These are phyloP conservation scores for Pygoscelis antarcticus DNA, from an alignment of 2,113 vertebrate genomes.

Conservation along the genomic window DNA sequence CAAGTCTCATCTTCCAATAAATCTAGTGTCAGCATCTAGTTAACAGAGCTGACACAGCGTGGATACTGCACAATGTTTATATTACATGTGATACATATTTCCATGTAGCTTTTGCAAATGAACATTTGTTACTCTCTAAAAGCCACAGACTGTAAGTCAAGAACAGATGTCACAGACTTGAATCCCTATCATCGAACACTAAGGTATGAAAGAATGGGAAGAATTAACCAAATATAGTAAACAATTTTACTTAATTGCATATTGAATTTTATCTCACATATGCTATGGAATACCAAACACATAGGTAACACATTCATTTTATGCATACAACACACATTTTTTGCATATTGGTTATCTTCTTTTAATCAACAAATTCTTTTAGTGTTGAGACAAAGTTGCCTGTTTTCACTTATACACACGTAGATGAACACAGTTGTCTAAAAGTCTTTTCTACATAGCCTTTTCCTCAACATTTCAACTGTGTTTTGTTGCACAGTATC, in stretches of 20 bases:
- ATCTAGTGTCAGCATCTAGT: neutral
- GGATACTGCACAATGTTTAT: neutral
- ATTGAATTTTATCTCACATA: neutral
- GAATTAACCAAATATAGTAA: neutral
- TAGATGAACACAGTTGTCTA: neutral
- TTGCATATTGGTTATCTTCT: neutral
- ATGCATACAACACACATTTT: neutral
- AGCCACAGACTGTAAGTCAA: neutral
- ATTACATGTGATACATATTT: neutral
- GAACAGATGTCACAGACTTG: neutral
- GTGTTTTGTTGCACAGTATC: neutral
- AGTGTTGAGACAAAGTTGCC: neutral
- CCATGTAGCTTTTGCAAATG: neutral
- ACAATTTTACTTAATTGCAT: neutral
- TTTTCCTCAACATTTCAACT: neutral
- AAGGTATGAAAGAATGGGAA: neutral
- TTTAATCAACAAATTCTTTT: neutral
- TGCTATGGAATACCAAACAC: neutral
- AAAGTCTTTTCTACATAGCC: neutral
- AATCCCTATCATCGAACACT: neutral
- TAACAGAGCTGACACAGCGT: neutral
- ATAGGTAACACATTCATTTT: neutral
- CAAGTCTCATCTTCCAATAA: neutral
- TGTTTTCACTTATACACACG: neutral
- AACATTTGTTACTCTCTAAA: neutral